These are phyloP conservation scores for Vireo griseus DNA, from an alignment of 2,797 vertebrate genomes.

Conservation along the genomic window DNA sequence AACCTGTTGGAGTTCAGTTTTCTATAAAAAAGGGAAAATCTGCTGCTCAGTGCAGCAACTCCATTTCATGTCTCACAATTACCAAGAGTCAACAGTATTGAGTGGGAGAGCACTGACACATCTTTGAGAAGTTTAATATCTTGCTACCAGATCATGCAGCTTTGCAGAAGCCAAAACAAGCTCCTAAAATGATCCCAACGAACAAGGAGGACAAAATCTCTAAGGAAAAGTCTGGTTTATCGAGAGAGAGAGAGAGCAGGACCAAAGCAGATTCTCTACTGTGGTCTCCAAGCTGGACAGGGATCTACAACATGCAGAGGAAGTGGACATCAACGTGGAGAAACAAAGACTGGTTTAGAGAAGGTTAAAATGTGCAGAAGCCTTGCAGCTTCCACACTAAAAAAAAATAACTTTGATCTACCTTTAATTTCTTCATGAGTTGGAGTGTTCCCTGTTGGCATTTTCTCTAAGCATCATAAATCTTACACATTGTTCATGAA, in stretches of 20 bases:
- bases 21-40: neutral
- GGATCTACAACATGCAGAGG: neutral
- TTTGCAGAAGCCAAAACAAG: neutral
- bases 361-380: neutral
- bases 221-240: neutral
- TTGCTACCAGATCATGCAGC: neutral
- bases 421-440: neutral
- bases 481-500: neutral
- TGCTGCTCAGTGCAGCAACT: neutral
- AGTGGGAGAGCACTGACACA: neutral
- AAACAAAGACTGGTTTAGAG: neutral
- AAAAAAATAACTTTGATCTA: neutral
- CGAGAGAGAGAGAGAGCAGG: neutral
- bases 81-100: neutral
- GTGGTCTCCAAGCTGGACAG: neutral
- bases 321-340: neutral
- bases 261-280: neutral
- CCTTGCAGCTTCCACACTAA: neutral
- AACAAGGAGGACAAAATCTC: neutral
- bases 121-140: neutral
- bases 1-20: fast-evolving
- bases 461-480: neutral
- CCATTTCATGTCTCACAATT: neutral
- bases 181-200: neutral
- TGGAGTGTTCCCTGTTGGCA: neutral